Evolutionary conservation across 2,888 invertebrate genomes (phyloP), one percentile per base, ranked within the genome.

Genomic region (Hirtodrosophila duncani): DNA sequence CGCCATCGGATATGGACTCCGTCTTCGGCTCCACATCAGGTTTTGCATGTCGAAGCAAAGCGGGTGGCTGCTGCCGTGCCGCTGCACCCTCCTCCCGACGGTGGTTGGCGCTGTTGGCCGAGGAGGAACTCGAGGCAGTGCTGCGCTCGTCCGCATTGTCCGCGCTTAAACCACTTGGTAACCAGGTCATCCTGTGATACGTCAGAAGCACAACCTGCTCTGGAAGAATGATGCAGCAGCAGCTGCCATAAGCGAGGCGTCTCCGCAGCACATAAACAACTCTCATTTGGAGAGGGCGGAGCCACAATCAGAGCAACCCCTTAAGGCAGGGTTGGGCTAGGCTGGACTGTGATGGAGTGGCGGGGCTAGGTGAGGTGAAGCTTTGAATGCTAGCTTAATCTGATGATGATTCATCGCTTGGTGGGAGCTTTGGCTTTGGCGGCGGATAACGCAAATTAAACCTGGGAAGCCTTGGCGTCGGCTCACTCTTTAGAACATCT

Each of bases 1-100:
- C 86, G 2, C 77, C 70, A n/a, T 71, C 71, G 0, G 87, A 87
- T n/a, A 85, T 77, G 24, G 83, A 85, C 39, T 86, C 86, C 2
- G 81, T 77, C 45, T 85, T 85, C 7, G 81, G 69, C 53, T 84
- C 82, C 23, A 77, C 42, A 52, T 77, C 72, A 43, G 58, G 59
- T 8, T 52, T 64, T 30, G 65, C 63, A 53, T 62, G 70, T 3
- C 63, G 67, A 27, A 66, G 45, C 7, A 70, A 31, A 3, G 59
- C 67, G 1, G 57, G 68, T 23, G 51, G 61, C 24, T 53, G 59
- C 21, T 38, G 21, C 2, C 18, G 48, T 1, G 8, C 2, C 3
- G 18, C 3, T 6, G n/a, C 38, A 30, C 16, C 24, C 3, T 59
- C 61, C 11, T 56, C 68, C 1, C 62, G 53, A 3, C 51, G 45